Evolutionary conservation across 2,113 vertebrate species (phyloP), one percentile per base, ranked within the genome.

Genomic region (Platysternon megacephalum): DNA sequence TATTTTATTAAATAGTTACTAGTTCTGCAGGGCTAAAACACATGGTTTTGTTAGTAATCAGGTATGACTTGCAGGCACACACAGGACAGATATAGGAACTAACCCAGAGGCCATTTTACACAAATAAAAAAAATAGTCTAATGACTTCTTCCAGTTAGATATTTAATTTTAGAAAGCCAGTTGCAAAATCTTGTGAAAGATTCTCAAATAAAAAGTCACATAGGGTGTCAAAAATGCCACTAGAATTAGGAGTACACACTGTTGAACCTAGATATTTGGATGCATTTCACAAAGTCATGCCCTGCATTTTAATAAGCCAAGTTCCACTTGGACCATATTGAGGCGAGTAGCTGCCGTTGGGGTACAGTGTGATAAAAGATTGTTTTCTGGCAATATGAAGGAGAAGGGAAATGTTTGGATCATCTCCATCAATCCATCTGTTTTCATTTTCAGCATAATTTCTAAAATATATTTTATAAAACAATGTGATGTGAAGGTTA

Each of bases 381-480:
- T 42, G 11, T n/a, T 76, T 74, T 42, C 17, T 48, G 78, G 80
- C 46, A 95, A 56, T n/a, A 78, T 92, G 86, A 94, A 83, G 49
- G 84, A 55, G 24, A 92, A 32, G 72, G 52, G 86, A 90, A 91
- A 87, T 61, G 84, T n/a, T 95, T 88, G 87, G 84, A 86, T 81
- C 52, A 1, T 55, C 24, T 95, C 88, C 86, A 96, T 84, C 46
- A 26, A 68, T 82, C 78, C 91, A 94, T 92, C 89, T 97, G 91
- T 83, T 94, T 61, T 94, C 88, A 92, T 39, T 83, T 87, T 97
- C 55, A 91, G 76, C 87, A 89, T 94, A 42, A 90, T 87, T 44
- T 89, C 85, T 52, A 93, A 93, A 95, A 88, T 56, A 94, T 88
- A 61, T 93, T 89, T 94, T 80, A 94, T 94, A 44, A 86, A 86